Conservation (phyloP, 2,113 vertebrate genomes). For the Anolis sagrei region DNA sequence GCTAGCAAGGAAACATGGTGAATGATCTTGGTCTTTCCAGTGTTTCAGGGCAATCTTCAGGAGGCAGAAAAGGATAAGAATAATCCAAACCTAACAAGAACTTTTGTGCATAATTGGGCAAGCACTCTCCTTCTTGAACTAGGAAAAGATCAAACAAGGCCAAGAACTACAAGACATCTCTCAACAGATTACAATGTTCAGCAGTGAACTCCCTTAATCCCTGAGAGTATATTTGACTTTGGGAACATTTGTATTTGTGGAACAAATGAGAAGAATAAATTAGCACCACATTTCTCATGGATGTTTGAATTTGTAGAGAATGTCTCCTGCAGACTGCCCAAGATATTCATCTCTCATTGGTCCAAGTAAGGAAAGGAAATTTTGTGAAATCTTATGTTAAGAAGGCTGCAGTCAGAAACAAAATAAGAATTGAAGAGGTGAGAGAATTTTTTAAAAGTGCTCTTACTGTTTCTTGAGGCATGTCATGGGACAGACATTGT, state of each 20-base stretch:
- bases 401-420: constrained; percentile 32
- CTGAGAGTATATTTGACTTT: constrained; percentile 8
- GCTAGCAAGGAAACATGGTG: no score
- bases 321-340: constrained; percentile 2
- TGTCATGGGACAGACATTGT: constrained; percentile 98
- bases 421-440: constrained; percentile 7
- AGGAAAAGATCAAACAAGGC: constrained; percentile 35
- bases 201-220: constrained; percentile 22
- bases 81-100: neutral
- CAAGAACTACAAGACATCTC: constrained; percentile 33
- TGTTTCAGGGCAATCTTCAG: neutral
- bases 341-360: constrained; percentile 1
- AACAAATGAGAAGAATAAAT: constrained; percentile 27
- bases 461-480: constrained; percentile 99
- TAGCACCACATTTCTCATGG: constrained; percentile 13
- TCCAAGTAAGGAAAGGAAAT: neutral
- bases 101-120: constrained; percentile 7
- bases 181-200: constrained; percentile 37
- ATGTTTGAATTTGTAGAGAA: constrained; percentile 8
- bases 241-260: constrained; percentile 35
- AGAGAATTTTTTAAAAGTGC: constrained; percentile 11
- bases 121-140: neutral
- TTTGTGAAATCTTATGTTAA: neutral
- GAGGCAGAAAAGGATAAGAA: neutral
- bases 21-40: neutral